phyloP scores from a whole-genome alignment of 2,113 vertebrate genomes.

The Nycticorax nycticorax region DNA sequence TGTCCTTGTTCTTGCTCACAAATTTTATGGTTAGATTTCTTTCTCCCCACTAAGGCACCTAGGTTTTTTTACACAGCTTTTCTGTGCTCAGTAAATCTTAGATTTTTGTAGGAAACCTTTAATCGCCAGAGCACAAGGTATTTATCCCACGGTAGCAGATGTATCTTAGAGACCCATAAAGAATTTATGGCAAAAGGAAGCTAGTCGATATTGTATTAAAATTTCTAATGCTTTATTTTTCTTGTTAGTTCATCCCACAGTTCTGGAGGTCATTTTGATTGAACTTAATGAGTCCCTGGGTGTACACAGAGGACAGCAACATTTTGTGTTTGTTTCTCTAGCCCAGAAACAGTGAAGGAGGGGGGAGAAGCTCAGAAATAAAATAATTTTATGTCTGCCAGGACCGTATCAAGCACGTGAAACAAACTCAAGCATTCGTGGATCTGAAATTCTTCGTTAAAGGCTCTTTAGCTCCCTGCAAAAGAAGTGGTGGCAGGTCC shows the following conservation, averaged over 20 bases:
- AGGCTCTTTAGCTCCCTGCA: neutral
- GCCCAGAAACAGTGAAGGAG: neutral
- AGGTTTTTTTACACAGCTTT: neutral
- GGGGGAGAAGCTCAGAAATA: neutral
- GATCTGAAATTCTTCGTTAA: neutral
- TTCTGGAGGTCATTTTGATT: neutral
- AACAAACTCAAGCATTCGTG: neutral
- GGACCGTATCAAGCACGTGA: neutral
- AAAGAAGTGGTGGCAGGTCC: neutral
- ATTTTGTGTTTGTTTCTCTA: neutral
- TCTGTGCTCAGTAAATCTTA: neutral
- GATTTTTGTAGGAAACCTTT: neutral
- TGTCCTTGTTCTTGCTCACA: neutral
- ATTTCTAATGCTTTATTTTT: neutral
- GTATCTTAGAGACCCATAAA: neutral
- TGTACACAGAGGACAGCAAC: neutral
- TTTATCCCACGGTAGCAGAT: neutral
- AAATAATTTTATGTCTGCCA: neutral
- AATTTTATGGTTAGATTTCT: neutral
- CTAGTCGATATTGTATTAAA: neutral
- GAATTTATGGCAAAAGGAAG: neutral
- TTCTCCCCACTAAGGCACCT: neutral
- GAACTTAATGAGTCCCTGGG: neutral
- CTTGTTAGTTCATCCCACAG: neutral
- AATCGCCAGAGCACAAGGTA: neutral